Percentiles rank a stretch among this genome's conserved stretches.
phyloP scores from a whole-genome alignment of 1,140 invertebrate species.

The Danaus plexippus region DNA sequence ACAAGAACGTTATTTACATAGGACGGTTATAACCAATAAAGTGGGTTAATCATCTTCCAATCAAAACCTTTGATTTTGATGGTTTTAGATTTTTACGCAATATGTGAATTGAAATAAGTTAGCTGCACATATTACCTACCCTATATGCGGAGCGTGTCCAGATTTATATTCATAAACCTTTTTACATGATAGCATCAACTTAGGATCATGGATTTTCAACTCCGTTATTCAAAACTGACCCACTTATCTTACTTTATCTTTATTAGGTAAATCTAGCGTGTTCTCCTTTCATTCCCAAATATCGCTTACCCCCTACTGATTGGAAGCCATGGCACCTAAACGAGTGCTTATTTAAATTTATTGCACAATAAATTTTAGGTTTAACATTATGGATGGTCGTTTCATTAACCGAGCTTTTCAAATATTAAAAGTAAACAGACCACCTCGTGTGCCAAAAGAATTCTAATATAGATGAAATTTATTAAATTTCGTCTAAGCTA shows the following conservation, averaged over 20 bases:
- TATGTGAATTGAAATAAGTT: too few relatives aligned
- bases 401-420: slow-evolving; percentile 16
- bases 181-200: too few relatives aligned
- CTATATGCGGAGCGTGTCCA: too few relatives aligned
- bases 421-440: slow-evolving; percentile 33
- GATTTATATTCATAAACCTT: too few relatives aligned
- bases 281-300: slow-evolving; percentile 9
- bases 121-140: too few relatives aligned
- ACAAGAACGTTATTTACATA: slow-evolving; percentile 8
- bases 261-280: slow-evolving; percentile 11
- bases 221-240: too few relatives aligned
- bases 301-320: slow-evolving; percentile 15
- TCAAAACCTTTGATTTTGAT: too few relatives aligned
- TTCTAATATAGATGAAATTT: slow-evolving; percentile 42
- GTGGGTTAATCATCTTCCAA: too few relatives aligned
- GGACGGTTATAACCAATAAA: too few relatives aligned
- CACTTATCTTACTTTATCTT: slow-evolving; percentile 13
- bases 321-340: slow-evolving; percentile 10
- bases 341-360: slow-evolving; percentile 18
- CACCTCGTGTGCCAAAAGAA: slow-evolving; percentile 26
- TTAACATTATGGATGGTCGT: slow-evolving; percentile 15
- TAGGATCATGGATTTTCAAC: too few relatives aligned
- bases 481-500: slow-evolving; percentile 53
- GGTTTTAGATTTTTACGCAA: too few relatives aligned
- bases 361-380: slow-evolving; percentile 17